phyloP scores from a whole-genome alignment of 2,113 vertebrate genomes.

The Amblyopsis rosae region DNA sequence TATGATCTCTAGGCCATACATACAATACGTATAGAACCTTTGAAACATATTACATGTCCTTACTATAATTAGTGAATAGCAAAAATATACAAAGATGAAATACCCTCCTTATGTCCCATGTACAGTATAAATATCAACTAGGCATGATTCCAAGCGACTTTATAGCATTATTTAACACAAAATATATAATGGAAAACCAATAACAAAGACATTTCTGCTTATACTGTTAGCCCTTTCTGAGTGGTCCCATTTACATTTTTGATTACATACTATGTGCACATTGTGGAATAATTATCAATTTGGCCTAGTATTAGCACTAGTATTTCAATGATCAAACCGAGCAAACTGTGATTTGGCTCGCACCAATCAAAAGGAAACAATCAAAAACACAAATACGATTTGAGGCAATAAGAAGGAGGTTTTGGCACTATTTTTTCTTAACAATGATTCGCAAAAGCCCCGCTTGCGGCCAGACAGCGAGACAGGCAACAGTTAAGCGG shows the following conservation, averaged over 20 bases:
- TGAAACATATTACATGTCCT: slow-evolving; percentile 74
- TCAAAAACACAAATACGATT: slow-evolving; percentile 40
- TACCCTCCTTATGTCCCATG: slow-evolving; percentile 83
- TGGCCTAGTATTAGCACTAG: slow-evolving; percentile 38
- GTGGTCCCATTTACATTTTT: slow-evolving; percentile 48
- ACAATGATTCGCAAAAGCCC: slow-evolving; percentile 1
- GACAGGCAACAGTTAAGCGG: not conserved
- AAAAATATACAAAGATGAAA: slow-evolving; percentile 91
- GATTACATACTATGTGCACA: slow-evolving; percentile 46
- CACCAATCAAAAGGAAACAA: slow-evolving; percentile 39
- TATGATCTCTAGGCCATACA: slow-evolving; percentile 54
- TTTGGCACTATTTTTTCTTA: slow-evolving; percentile 70
- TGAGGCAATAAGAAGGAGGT: slow-evolving; percentile 41
- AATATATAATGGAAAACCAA: slow-evolving; percentile 65
- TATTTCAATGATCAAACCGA: slow-evolving; percentile 30
- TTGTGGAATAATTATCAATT: slow-evolving; percentile 34
- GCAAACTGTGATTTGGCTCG: slow-evolving; percentile 37
- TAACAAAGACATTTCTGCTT: slow-evolving; percentile 41
- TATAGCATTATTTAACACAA: slow-evolving; percentile 68
- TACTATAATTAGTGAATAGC: slow-evolving; percentile 77
- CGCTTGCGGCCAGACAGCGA: no score
- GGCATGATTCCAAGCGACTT: slow-evolving; percentile 61
- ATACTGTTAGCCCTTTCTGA: slow-evolving; percentile 67
- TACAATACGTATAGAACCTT: slow-evolving; percentile 67
- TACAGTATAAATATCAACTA: slow-evolving; percentile 88